Base-by-base conservation (phyloP, 2,797 vertebrate genomes). In the Poeciliopsis paucimaculata region DNA sequence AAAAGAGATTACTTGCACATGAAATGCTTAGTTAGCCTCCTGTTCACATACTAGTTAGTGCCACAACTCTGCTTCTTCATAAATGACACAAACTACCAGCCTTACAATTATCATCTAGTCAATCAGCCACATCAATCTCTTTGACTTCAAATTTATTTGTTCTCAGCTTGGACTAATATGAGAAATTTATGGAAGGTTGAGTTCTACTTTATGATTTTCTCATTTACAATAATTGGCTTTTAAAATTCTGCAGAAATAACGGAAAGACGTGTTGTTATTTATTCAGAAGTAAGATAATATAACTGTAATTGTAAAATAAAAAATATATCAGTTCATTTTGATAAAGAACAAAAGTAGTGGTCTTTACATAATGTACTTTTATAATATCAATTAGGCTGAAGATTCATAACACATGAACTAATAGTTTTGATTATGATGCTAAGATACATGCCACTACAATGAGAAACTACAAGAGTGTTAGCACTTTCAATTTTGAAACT, bases 1-100 rank as follows among this genome's bases (percentile, higher is more conserved):
- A 51, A 78, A 88, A 93, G 92, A 41, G 85, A 86, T 86, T 77
- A 87, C 85, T 92, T 89, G 88, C 68, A 72, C 87, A 85, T 88
- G 79, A 82, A 39, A 91, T 90, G 85, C 87, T 88, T 49, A 49
- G 6, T 77, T 93, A 89, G 71, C 71, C 82, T 72, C 78, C 83
- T 77, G 57, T 72, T 84, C 90, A 93, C 90, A 93, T 90, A 85
- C 68, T 82, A 68, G 64, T 77, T 64, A 85, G 36, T 28, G 39
- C 46, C 66, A 26, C 39, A 84, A 70, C 76, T 86, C 64, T 64
- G 86, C 72, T 45, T 82, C 34, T 57, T 70, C 78, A 49, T 9
- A 31, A 71, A 79, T 39, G 41, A 70, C 53, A 34, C 55, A 80
- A 83, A 78, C 45, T 53, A 20, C 71, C 72, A 26, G 36, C 46